These are phyloP conservation scores for Emys orbicularis DNA, from an alignment of 2,797 vertebrate genomes.

Conservation along the genomic window DNA sequence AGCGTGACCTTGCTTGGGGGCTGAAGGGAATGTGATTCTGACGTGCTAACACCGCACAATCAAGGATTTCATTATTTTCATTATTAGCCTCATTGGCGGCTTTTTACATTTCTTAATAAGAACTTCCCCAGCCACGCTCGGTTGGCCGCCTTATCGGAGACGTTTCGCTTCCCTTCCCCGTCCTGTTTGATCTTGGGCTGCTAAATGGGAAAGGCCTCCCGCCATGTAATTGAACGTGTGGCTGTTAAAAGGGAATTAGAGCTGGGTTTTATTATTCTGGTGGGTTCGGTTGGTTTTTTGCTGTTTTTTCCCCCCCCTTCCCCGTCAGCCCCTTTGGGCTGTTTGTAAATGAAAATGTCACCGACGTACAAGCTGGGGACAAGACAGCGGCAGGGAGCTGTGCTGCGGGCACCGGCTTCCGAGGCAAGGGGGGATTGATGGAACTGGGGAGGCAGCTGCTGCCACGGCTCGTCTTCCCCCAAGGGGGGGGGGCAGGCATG, in stretches of 20 bases:
- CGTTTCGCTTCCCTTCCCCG: neutral
- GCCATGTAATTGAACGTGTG: accelerated
- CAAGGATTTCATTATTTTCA: neutral
- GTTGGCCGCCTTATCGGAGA: neutral
- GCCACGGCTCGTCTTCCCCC: neutral
- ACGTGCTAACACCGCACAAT: accelerated
- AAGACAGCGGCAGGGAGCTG: neutral
- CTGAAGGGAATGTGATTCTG: accelerated
- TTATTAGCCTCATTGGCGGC: neutral
- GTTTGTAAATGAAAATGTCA: neutral
- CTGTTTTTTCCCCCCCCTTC: neutral
- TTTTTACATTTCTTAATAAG: neutral
- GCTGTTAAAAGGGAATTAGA: neutral
- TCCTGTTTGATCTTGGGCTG: accelerated
- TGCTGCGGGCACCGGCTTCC: neutral
- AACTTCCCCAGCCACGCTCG: accelerated
- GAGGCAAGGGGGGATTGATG: too few species aligned
- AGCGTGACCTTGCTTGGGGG: conserved; percentile 41
- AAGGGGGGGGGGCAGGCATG: too few species aligned
- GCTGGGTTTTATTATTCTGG: neutral
- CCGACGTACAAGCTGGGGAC: neutral
- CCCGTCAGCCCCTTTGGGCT: neutral
- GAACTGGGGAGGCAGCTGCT: neutral
- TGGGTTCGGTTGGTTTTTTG: neutral
- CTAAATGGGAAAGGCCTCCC: neutral